Percentiles rank a stretch among this genome's conserved stretches.
Evolutionary conservation across 2,113 vertebrate species (phyloP).

Genomic region (Epinephelus fuscoguttatus): DNA sequence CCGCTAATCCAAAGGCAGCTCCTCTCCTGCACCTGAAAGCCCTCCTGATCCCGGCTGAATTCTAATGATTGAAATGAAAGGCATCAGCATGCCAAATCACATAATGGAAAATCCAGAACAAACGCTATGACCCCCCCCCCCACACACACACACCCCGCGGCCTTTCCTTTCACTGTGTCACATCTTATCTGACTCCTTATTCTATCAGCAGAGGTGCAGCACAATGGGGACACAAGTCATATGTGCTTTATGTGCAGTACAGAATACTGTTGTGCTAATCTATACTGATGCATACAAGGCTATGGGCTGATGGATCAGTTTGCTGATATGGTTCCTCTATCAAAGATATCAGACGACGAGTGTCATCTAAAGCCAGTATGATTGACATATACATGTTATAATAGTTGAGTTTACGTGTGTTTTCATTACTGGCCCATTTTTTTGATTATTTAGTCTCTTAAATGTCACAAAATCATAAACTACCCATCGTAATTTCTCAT

Average conservation of each 20-base stretch:
- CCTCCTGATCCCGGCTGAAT: conserved; percentile 78
- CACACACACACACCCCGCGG: background rate
- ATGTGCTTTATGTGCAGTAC: background rate
- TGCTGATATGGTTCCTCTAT: background rate
- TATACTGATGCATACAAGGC: background rate
- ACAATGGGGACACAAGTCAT: conserved; percentile 43
- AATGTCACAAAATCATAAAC: background rate
- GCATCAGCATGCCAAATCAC: conserved; percentile 71
- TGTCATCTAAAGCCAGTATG: background rate
- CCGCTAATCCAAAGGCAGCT: conserved; percentile 79
- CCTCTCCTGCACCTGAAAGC: conserved; percentile 77
- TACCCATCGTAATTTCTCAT: background rate
- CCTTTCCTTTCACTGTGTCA: conserved; percentile 42
- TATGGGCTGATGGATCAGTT: conserved; percentile 4
- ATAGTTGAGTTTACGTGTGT: too few relatives aligned
- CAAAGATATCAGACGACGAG: background rate
- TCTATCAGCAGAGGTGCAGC: conserved; percentile 58
- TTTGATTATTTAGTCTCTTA: background rate
- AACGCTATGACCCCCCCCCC: conserved; percentile 50
- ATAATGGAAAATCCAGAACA: conserved; percentile 75
- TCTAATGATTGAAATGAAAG: conserved; percentile 80
- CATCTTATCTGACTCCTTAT: conserved; percentile 66
- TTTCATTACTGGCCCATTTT: background rate
- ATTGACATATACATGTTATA: background rate
- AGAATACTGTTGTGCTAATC: conserved; percentile 25